Conservation (phyloP, 2,113 vertebrate species). For the Bubalus kerabau region DNA sequence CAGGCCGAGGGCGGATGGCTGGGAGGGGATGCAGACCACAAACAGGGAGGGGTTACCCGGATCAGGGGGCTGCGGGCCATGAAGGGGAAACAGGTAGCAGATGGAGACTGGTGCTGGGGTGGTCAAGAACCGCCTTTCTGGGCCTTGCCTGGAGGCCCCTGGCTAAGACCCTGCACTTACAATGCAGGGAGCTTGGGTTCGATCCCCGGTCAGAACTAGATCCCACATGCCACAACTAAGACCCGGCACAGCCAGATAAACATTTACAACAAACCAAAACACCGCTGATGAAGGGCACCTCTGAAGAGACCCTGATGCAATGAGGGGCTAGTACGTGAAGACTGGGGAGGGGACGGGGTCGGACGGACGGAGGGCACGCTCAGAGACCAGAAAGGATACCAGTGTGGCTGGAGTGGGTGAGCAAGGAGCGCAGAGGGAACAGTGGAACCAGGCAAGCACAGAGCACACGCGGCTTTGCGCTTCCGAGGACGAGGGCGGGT, state of each 20-base stretch:
- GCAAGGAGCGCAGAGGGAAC: background rate
- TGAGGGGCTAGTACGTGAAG: background rate
- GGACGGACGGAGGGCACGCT: background rate
- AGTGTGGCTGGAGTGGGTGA: background rate
- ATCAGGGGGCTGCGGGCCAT: background rate
- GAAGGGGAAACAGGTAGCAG: background rate
- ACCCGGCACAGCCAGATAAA: background rate
- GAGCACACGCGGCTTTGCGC: fast-evolving
- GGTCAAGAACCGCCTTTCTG: background rate
- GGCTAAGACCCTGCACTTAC: background rate
- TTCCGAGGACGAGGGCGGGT: background rate
- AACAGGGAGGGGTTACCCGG: background rate
- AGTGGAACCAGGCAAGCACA: background rate
- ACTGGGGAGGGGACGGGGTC: background rate
- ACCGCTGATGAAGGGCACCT: background rate
- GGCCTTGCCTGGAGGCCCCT: background rate
- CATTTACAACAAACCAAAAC: background rate
- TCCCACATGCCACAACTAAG: background rate
- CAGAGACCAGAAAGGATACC: background rate
- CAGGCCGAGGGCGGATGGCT: background rate
- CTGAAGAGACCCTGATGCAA: background rate
- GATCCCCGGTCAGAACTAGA: background rate
- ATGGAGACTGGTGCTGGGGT: background rate
- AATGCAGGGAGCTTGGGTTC: background rate
- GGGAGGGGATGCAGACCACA: too few relatives aligned